A percentile compares a stretch with the other conserved stretches of the same genome.
Evolutionary conservation across 2,797 vertebrate species (phyloP).

Genomic region (Anguilla megastoma): DNA sequence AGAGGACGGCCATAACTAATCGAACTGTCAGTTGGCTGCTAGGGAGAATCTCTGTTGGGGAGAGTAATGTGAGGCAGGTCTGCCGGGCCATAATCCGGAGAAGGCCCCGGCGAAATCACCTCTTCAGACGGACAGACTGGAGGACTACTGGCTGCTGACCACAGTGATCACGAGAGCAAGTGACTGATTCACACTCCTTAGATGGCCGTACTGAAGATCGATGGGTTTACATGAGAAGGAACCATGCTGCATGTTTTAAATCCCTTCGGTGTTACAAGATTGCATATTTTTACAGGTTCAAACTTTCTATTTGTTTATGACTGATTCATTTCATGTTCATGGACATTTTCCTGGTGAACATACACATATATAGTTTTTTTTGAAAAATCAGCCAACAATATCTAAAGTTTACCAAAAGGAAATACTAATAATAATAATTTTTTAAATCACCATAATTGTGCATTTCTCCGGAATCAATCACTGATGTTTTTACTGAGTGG

Average conservation of each 20-base stretch:
- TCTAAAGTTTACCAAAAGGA: neutral
- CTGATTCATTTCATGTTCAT: neutral
- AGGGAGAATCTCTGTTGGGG: slow-evolving; percentile 74
- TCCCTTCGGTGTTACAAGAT: neutral
- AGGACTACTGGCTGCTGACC: slow-evolving; percentile 24
- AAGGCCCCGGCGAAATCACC: slow-evolving; percentile 56
- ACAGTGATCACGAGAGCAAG: slow-evolving; percentile 42
- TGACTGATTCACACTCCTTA: slow-evolving; percentile 39
- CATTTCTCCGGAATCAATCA: neutral
- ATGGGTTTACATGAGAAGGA: neutral
- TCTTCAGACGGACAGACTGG: slow-evolving; percentile 53
- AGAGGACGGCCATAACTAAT: slow-evolving; percentile 83
- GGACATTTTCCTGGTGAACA: neutral
- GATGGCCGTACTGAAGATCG: neutral
- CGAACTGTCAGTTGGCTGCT: slow-evolving; percentile 82
- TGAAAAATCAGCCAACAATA: neutral
- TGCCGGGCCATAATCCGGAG: slow-evolving; percentile 62
- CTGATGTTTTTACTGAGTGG: neutral
- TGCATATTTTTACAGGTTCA: neutral
- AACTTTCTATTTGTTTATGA: neutral
- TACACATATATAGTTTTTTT: neutral
- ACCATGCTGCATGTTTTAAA: neutral
- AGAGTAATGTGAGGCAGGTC: slow-evolving; percentile 67
- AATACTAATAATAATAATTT: neutral
- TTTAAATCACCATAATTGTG: neutral